These are phyloP conservation scores for Mallateleia sp. DNA, from an alignment of 2,888 invertebrate species.

Conservation along the genomic window DNA sequence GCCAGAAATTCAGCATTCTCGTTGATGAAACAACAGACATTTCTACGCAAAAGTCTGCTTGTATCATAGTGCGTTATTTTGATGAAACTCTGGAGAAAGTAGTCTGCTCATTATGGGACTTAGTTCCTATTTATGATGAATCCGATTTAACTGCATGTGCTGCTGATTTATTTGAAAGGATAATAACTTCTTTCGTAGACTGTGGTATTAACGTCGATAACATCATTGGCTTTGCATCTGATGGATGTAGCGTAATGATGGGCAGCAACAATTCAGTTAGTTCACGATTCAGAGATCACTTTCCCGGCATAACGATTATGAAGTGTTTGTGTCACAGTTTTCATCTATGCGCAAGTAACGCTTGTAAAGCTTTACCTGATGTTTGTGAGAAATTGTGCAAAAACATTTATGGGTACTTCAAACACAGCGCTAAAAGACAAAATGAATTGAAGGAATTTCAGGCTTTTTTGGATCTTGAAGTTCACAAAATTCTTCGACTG, in stretches of 20 bases:
- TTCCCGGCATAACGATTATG: constrained; percentile 79
- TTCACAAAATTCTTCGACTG: constrained; percentile 81
- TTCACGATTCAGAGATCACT: constrained; percentile 70
- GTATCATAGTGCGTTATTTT: too few species aligned
- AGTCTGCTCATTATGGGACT: too few species aligned
- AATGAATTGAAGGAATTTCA: constrained; percentile 78
- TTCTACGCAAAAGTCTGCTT: constrained; percentile 64
- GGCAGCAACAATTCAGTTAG: constrained; percentile 83
- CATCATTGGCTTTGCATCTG: constrained; percentile 83
- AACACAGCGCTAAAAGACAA: constrained; percentile 79
- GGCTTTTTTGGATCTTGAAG: constrained; percentile 74
- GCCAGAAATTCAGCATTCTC: constrained; percentile 41
- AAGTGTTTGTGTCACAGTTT: constrained; percentile 85
- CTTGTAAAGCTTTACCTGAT: constrained; percentile 83
- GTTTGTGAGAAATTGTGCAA: constrained; percentile 82
- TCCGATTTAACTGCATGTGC: not conserved
- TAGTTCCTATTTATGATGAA: too few species aligned
- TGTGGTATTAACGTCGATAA: constrained; percentile 76
- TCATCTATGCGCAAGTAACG: constrained; percentile 85
- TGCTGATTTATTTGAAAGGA: too few species aligned
- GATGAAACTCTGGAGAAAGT: too few species aligned
- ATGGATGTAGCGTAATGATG: constrained; percentile 81
- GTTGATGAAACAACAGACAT: constrained; percentile 83
- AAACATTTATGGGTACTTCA: constrained; percentile 82
- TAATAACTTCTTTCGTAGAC: too few species aligned